These are phyloP conservation scores for Ferdinandea cuprea DNA, from an alignment of 2,888 invertebrate genomes.

Conservation along the genomic window DNA sequence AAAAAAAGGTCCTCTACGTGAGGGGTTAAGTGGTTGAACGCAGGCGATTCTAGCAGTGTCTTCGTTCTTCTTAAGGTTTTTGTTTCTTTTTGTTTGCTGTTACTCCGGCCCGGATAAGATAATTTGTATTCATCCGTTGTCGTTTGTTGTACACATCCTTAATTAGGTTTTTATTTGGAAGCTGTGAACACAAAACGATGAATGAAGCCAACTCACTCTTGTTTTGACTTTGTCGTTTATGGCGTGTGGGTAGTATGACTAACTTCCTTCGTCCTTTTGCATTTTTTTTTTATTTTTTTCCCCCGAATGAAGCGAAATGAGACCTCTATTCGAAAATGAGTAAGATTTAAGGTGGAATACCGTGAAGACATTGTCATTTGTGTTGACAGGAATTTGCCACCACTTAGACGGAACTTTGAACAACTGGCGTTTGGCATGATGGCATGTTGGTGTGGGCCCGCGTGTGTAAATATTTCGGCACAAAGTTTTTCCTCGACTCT, in stretches of 20 bases:
- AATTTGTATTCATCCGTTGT: constrained; percentile 69
- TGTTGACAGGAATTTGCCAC: constrained; percentile 65
- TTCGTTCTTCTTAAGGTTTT: no score
- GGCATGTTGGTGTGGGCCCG: background rate
- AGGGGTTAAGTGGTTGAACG: constrained; percentile 32
- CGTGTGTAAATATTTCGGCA: background rate
- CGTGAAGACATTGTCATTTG: constrained; percentile 54
- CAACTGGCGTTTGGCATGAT: background rate
- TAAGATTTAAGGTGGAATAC: constrained; percentile 54
- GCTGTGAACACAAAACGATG: constrained; percentile 62
- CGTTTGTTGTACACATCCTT: constrained; percentile 63
- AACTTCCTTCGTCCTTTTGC: constrained; percentile 3
- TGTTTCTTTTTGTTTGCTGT: constrained; percentile 2
- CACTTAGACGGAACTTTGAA: constrained; percentile 39
- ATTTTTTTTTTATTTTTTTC: background rate
- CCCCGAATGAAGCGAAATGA: background rate
- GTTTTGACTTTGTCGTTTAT: background rate
- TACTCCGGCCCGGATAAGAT: constrained; percentile 21
- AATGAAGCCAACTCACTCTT: constrained; percentile 27
- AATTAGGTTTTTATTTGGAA: constrained; percentile 69
- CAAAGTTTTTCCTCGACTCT: background rate
- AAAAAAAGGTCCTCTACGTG: constrained; percentile 45
- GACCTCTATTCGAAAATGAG: constrained; percentile 40
- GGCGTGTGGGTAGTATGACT: background rate
- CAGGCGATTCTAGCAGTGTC: constrained; percentile 27